Conservation (phyloP, 2,888 invertebrate genomes). For the Cryptus armator region DNA sequence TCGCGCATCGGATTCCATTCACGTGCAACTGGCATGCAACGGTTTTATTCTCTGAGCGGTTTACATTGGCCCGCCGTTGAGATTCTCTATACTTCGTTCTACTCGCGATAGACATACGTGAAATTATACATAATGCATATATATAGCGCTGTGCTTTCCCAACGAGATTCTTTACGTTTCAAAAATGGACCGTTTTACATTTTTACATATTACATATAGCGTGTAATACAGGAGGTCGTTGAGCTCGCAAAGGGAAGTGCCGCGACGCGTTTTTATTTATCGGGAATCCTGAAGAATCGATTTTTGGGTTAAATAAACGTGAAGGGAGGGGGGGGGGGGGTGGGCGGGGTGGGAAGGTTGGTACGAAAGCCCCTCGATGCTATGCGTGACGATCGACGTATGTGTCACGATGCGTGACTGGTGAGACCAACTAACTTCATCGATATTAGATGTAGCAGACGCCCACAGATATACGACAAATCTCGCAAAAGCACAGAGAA, state of each 20-base stretch:
- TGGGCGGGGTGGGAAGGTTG: slow-evolving; percentile 26
- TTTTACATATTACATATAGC: slow-evolving; percentile 9
- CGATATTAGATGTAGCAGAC: slow-evolving; percentile 23
- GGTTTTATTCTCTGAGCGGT: slow-evolving; percentile 29
- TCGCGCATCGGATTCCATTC: slow-evolving; percentile 30
- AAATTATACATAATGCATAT: slow-evolving; percentile 5
- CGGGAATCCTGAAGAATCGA: slow-evolving; percentile 62
- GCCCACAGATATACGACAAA: not conserved
- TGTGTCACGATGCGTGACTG: slow-evolving; percentile 51
- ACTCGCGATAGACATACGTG: not conserved
- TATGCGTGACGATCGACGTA: slow-evolving; percentile 51
- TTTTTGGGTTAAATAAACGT: slow-evolving; percentile 21
- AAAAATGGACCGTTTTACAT: slow-evolving; percentile 32
- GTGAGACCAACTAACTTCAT: slow-evolving; percentile 24
- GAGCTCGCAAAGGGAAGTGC: slow-evolving; percentile 51
- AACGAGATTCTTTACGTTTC: slow-evolving; percentile 7
- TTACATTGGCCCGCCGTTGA: slow-evolving; percentile 5
- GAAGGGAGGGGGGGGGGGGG: slow-evolving; percentile 34
- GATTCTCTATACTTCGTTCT: slow-evolving; percentile 20
- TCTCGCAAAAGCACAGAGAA: slow-evolving; percentile 3
- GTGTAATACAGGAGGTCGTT: slow-evolving; percentile 30
- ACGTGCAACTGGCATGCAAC: slow-evolving; percentile 29
- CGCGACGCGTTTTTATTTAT: slow-evolving; percentile 67
- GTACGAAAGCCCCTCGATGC: slow-evolving; percentile 25
- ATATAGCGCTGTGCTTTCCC: not conserved